These are phyloP conservation scores for Idris sp. DNA, from an alignment of 1,140 invertebrate species.

Conservation along the genomic window DNA sequence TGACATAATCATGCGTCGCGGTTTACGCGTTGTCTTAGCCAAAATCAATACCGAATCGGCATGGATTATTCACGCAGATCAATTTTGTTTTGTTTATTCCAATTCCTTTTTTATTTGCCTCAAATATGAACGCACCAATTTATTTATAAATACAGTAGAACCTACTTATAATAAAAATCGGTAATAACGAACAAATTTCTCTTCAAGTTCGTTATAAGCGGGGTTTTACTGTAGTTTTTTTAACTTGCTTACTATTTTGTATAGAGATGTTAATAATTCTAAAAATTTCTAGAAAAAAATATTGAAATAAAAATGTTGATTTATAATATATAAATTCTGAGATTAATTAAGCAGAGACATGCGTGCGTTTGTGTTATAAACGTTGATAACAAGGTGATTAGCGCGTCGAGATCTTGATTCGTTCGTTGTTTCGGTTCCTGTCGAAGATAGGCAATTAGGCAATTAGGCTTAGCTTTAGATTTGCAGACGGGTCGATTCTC, in stretches of 20 bases:
- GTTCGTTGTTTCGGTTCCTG: slow-evolving; percentile 51
- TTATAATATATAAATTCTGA: too few relatives aligned
- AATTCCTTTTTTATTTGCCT: neutral
- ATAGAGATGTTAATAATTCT: too few relatives aligned
- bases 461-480: slow-evolving; percentile 61
- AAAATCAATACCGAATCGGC: neutral
- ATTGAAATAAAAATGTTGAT: too few relatives aligned
- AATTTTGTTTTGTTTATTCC: slow-evolving; percentile 1
- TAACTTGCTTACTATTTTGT: too few relatives aligned
- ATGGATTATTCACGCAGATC: slow-evolving; percentile 3
- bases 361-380: neutral
- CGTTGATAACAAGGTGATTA: too few relatives aligned
- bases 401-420: slow-evolving; percentile 18
- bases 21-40: slow-evolving; percentile 8
- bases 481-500: slow-evolving; percentile 49
- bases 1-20: slow-evolving; percentile 11
- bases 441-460: slow-evolving; percentile 54
- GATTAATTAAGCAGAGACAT: neutral
- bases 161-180: too few relatives aligned
- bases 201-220: too few relatives aligned
- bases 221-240: too few relatives aligned
- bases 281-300: too few relatives aligned
- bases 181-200: too few relatives aligned
- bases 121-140: slow-evolving; percentile 2
- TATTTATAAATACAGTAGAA: too few relatives aligned